Base-by-base conservation (phyloP, 2,888 invertebrate species). In the Coelopa pilipes region DNA sequence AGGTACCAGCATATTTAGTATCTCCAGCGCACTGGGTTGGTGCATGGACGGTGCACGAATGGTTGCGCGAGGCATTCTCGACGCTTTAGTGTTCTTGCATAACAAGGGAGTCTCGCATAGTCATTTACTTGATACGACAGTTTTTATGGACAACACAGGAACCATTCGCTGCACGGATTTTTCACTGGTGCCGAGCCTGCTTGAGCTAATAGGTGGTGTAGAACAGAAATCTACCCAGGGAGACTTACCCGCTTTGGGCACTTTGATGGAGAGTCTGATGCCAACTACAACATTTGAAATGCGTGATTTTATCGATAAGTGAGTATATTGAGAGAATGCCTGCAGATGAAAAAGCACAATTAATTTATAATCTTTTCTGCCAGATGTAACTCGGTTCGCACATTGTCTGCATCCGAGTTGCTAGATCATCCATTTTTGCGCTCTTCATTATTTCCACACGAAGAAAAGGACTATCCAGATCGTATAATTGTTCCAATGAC, bases 41-140 rank as follows among this genome's bases (percentile, higher is more conserved):
- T 87, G 86, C 76, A 83, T 83, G 78, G 88, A 86, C 87, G 91
- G 80, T 88, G 87, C 85, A 0, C 82, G 87, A 5, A 84, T 86
- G 80, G 86, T 96, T 49, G 92, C 93, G 0, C 88, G 89, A 66
- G 94, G 94, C 47, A 90, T 96, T 46, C 88, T 96, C 4, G 90
- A 91, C 70, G 95, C 93, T 15, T 87, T 97, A 49, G 91, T 91
- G 55, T 95, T 92, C 84, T 88, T 97, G 73, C 97, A 97, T 84
- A 90, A 92, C 79, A 93, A 93, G 76, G 93, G 94, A 77, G 92
- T 96, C 1, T 92, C 95, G 17, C 96, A 97, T 85, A 92, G 93
- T 81, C 93, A 95, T 86, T 88, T 97, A n/a, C 88, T 93, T 75
- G 92, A 92, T 80, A 91, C 92, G 21, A 93, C 92, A 78, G 91